Evolutionary conservation across 2,113 vertebrate species (phyloP).

Genomic region (Alces alces): DNA sequence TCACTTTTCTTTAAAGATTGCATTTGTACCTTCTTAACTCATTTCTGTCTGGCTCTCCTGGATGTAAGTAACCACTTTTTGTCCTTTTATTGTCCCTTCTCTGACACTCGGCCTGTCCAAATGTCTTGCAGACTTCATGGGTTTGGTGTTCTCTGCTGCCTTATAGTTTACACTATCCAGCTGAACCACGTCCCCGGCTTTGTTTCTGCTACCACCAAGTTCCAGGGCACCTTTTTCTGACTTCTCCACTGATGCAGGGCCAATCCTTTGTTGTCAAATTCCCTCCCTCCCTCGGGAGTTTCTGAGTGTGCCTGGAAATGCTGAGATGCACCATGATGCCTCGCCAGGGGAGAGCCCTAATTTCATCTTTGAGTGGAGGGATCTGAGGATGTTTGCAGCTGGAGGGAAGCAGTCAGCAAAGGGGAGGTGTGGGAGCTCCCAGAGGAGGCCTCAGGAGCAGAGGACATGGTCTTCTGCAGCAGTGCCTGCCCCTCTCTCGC

Average conservation of each 20-base stretch:
- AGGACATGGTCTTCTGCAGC: no score
- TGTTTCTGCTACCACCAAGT: not conserved
- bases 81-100: not conserved
- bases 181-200: not conserved
- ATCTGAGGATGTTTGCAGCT: not conserved
- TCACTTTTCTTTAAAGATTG: not conserved
- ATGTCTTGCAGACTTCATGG: not conserved
- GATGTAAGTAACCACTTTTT: not conserved
- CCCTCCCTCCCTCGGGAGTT: not conserved
- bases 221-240: not conserved
- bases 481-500: no score
- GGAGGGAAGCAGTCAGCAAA: not conserved
- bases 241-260: not conserved
- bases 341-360: not conserved
- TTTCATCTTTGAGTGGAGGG: not conserved
- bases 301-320: not conserved
- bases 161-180: not conserved
- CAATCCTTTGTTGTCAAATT: no score
- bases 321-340: not conserved
- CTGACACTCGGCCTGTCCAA: not conserved
- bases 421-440: not conserved
- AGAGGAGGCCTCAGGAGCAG: not conserved
- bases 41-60: not conserved
- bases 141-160: not conserved
- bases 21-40: no score